phyloP scores from a whole-genome alignment of 2,113 vertebrate species.

The Microtus oregoni region DNA sequence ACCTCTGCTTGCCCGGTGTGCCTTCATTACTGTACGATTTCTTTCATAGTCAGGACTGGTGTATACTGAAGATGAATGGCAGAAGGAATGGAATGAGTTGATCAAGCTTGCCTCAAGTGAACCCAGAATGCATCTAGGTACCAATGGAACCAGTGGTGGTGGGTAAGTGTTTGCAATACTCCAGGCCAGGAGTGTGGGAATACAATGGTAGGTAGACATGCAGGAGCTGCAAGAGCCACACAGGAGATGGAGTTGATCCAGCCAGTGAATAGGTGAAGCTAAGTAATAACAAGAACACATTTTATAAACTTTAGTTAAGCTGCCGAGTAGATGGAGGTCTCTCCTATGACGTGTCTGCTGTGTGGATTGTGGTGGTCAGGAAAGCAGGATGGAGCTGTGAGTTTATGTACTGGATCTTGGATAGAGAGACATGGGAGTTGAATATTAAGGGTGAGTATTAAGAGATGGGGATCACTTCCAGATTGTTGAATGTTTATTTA shows the following conservation, averaged over 20 bases:
- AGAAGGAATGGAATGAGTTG: conserved; percentile 97
- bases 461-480: not conserved
- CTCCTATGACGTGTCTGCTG: not conserved
- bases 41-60: conserved; percentile 94
- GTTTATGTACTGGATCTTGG: not conserved
- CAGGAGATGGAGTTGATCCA: not conserved
- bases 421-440: not conserved
- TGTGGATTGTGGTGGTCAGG: not conserved
- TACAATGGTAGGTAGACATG: not conserved
- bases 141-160: conserved; percentile 88
- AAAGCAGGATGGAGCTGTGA: not conserved
- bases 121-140: conserved; percentile 93
- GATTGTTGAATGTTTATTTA: not conserved
- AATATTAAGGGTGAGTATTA: not conserved
- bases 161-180: conserved; percentile 86
- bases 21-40: not conserved
- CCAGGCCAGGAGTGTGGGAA: not conserved
- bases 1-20: not conserved
- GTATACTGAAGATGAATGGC: conserved; percentile 99
- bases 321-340: not conserved
- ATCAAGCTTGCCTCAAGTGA: conserved; percentile 90
- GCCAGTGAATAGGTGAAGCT: not conserved
- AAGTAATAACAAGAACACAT: not conserved
- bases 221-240: not conserved
- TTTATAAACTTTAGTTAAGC: not conserved